Conservation (phyloP, 2,797 vertebrate species). For the Chloroceryle amazona region DNA sequence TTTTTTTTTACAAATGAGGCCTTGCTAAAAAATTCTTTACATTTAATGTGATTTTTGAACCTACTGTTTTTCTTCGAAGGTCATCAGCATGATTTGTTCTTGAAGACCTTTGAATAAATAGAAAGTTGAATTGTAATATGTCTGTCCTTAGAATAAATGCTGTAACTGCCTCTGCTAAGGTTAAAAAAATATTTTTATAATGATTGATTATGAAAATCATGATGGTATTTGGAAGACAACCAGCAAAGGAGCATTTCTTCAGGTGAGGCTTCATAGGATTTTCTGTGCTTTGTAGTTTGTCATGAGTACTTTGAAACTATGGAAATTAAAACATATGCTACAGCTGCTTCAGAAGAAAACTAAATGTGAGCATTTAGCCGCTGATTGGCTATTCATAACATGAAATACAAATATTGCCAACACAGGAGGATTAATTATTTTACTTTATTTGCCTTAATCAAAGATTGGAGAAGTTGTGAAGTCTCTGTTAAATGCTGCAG, state of each 20-base stretch:
- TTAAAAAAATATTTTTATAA: not conserved
- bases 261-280: not conserved
- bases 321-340: not conserved
- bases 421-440: not conserved
- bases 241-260: not conserved
- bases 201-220: not conserved
- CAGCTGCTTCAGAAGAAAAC: not conserved
- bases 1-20: not conserved
- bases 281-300: not conserved
- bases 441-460: not conserved
- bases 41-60: not conserved
- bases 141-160: not conserved
- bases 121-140: not conserved
- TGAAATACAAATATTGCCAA: not conserved
- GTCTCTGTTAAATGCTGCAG: not conserved
- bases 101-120: constrained; percentile 1
- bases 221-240: not conserved
- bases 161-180: not conserved
- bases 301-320: not conserved
- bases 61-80: not conserved
- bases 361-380: not conserved
- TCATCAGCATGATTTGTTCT: not conserved
- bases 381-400: not conserved
- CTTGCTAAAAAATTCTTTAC: not conserved
- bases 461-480: not conserved